Base-by-base conservation (phyloP, 1,140 invertebrate genomes). In the Saxidomus purpurata region DNA sequence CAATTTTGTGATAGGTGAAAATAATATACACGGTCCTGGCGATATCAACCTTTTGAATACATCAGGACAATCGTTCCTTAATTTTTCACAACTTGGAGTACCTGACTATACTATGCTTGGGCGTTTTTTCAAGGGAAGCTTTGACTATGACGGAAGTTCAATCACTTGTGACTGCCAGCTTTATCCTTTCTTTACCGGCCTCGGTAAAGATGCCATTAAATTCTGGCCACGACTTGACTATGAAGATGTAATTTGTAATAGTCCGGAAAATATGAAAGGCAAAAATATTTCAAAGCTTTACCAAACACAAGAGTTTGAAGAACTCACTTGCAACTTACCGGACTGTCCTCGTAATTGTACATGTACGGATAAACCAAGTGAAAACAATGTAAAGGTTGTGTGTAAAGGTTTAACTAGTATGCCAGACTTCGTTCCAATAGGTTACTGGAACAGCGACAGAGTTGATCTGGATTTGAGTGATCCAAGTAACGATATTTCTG, bases 361-460 rank as follows among this genome's bases (percentile, higher is more conserved):
- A 11, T 55, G 52, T 22, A 55, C 52, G 3, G 52, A 55, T 19
- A 22, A 55, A 22, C 52, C 15, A 55, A 15, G 9, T 49, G 6
- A 43, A 25, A 17, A 77, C 9, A 77, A 43, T 3, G 43, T 77
- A 11, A 17, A 8, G 1, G 74, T 77, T 15, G 8, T 1, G 4
- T 77, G 74, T 25, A 11, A 15, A 36, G 36, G 36, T 9, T 38
- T 77, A 17, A 43, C 36, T 3, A 28, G 22, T 19, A 43, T 82
- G 31, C 80, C 80, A 67, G 55, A 61, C 19, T 40, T 47, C 40
- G 36, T 52, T 28, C 80, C 80, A 4, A 25, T 82, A 4, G 80
- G 80, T 3, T 82, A 63, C 36, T 82, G 80, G 80, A 63, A 63
- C 31, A 63, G 19, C 28, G 61, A 82, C 22, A 80, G n/a, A 55